Conservation (phyloP, 2,888 invertebrate species). For the Lomographa bimaculata region DNA sequence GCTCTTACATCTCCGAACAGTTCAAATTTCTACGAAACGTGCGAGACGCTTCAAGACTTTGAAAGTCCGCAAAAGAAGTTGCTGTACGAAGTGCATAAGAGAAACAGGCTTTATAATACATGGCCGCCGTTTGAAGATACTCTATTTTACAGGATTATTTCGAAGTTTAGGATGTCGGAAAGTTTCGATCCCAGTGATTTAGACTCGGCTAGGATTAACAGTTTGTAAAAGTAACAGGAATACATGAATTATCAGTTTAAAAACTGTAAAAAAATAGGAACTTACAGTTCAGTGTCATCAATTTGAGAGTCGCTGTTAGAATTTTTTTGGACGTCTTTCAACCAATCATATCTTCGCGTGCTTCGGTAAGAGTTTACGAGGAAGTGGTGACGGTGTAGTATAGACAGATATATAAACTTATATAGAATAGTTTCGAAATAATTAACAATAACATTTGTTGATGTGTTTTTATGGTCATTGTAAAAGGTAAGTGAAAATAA, state of each 20-base stretch:
- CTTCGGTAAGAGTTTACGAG: too few relatives aligned
- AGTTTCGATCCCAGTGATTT: slow-evolving; percentile 72
- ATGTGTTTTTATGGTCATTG: too few relatives aligned
- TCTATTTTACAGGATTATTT: slow-evolving; percentile 65
- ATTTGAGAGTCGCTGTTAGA: too few relatives aligned
- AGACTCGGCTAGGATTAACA: slow-evolving; percentile 41
- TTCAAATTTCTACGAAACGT: slow-evolving; percentile 38
- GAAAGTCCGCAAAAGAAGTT: slow-evolving; percentile 38
- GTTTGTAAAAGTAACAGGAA: slow-evolving; percentile 27
- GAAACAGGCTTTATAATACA: slow-evolving; percentile 49
- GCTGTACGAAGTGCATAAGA: slow-evolving; percentile 48
- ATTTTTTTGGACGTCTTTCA: too few relatives aligned
- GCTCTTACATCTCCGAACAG: slow-evolving; percentile 39
- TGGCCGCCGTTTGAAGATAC: slow-evolving; percentile 76
- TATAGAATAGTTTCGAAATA: too few relatives aligned
- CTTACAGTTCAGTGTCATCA: too few relatives aligned
- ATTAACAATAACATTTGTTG: too few relatives aligned
- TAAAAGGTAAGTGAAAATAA: slow-evolving; percentile 9
- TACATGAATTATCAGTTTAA: too few relatives aligned
- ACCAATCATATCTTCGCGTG: too few relatives aligned
- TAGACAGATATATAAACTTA: too few relatives aligned
- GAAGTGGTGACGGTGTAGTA: too few relatives aligned
- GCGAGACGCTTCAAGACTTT: slow-evolving; percentile 20
- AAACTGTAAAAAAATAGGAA: neutral
- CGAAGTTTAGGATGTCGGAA: slow-evolving; percentile 71